A percentile compares a stretch with the other conserved stretches of the same genome.
Evolutionary conservation across 2,888 invertebrate genomes (phyloP).

Genomic region (Apoderus coryli): DNA sequence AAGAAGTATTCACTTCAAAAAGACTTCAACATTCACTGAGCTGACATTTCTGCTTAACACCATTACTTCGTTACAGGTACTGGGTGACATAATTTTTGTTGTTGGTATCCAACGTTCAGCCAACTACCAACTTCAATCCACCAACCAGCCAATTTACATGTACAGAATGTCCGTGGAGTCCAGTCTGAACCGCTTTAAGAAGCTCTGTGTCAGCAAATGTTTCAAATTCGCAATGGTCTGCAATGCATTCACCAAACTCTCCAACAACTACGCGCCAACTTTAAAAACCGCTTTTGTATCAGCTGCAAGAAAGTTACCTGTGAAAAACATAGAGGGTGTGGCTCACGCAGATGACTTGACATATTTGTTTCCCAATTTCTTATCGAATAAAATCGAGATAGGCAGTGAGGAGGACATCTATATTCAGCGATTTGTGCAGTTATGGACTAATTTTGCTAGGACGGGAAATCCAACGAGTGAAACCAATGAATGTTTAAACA

Average conservation of each 20-base stretch:
- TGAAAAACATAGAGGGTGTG: slow-evolving; percentile 19
- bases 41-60: too few relatives aligned
- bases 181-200: slow-evolving; percentile 22
- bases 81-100: slow-evolving; percentile 26
- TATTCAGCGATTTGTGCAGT: slow-evolving; percentile 23
- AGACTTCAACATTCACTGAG: not conserved
- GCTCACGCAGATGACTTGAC: slow-evolving; percentile 27
- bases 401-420: slow-evolving; percentile 22
- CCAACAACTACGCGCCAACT: slow-evolving; percentile 14
- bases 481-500: slow-evolving; percentile 17
- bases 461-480: slow-evolving; percentile 24
- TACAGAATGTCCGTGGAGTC: slow-evolving; percentile 25
- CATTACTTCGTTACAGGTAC: slow-evolving; percentile 22
- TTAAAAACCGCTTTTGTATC: slow-evolving; percentile 16
- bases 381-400: slow-evolving; percentile 16
- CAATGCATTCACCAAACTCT: slow-evolving; percentile 19
- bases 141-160: slow-evolving; percentile 21
- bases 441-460: slow-evolving; percentile 29
- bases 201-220: slow-evolving; percentile 19
- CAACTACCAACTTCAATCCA: slow-evolving; percentile 16
- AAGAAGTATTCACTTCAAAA: too few relatives aligned
- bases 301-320: slow-evolving; percentile 15
- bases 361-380: slow-evolving; percentile 23
- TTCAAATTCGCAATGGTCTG: slow-evolving; percentile 20
- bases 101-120: slow-evolving; percentile 22